Percentiles rank a stretch among this genome's conserved stretches.
These are phyloP conservation scores for Apis florea DNA, from an alignment of 1,140 invertebrate species.

Conservation along the genomic window DNA sequence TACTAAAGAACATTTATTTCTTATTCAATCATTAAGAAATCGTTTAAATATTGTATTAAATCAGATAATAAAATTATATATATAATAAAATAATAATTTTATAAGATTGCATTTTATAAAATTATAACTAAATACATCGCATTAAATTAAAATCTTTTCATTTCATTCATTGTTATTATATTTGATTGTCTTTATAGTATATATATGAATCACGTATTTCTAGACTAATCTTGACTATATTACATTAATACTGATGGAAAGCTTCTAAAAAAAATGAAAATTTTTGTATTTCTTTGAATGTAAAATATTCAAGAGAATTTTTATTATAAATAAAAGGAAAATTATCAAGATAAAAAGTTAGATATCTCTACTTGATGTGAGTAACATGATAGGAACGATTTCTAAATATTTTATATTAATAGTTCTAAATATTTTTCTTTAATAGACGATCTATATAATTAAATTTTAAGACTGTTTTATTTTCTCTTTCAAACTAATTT, in stretches of 20 bases:
- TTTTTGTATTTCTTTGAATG: background rate
- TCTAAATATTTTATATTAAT: background rate
- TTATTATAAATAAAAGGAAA: background rate
- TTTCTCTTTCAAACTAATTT: background rate
- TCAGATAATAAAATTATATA: background rate
- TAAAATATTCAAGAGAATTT: background rate
- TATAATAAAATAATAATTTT: conserved; percentile 3
- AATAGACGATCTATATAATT: background rate
- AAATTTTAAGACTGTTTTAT: background rate
- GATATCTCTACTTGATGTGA: too few species aligned
- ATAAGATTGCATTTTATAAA: background rate
- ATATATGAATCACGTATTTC: background rate
- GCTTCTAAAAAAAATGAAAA: background rate
- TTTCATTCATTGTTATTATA: background rate
- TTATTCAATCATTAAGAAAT: background rate
- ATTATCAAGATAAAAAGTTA: background rate
- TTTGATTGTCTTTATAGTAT: conserved; percentile 17
- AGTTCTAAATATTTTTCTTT: too few species aligned
- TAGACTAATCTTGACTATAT: background rate
- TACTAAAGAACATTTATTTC: background rate
- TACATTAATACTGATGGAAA: background rate
- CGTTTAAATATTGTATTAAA: background rate
- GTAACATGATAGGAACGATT: background rate
- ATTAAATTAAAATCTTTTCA: background rate
- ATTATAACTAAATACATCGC: background rate